These are phyloP conservation scores for Lasius platythorax DNA, from an alignment of 2,888 invertebrate species.

Conservation along the genomic window DNA sequence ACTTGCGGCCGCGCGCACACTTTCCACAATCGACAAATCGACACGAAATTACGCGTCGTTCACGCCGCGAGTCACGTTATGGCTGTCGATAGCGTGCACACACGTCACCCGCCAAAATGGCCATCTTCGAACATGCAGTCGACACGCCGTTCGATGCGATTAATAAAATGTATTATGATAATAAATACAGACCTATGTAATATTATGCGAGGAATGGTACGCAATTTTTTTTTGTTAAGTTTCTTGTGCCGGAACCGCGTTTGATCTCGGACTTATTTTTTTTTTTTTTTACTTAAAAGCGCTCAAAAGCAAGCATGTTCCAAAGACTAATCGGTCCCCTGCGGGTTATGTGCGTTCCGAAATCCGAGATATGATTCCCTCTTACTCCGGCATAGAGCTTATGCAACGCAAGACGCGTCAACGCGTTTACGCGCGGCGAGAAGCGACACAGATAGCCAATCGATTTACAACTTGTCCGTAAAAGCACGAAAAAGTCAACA, in stretches of 20 bases:
- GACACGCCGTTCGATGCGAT: conserved; percentile 25
- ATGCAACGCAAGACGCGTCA: too few species aligned
- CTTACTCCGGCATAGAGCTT: too few species aligned
- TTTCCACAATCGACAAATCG: conserved; percentile 34
- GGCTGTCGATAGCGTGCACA: conserved; percentile 70
- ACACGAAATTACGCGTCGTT: conserved; percentile 16
- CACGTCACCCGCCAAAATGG: conserved; percentile 81
- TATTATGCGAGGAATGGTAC: neutral
- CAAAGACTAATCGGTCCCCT: neutral
- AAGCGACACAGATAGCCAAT: too few species aligned
- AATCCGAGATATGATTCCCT: neutral
- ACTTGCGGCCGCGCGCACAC: neutral
- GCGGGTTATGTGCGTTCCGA: neutral
- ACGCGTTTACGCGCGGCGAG: too few species aligned
- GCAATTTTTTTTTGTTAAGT: neutral
- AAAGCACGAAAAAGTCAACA: too few species aligned
- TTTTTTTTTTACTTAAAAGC: neutral
- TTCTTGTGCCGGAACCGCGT: neutral
- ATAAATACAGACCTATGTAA: neutral
- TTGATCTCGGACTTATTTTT: neutral
- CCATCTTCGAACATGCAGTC: conserved; percentile 65
- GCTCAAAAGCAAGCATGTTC: neutral
- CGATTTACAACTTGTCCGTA: too few species aligned
- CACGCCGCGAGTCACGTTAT: conserved; percentile 64
- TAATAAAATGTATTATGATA: neutral